Evolutionary conservation across 2,888 invertebrate species (phyloP), one percentile per base, ranked within the genome.

Genomic region (Thereva nobilitata): DNA sequence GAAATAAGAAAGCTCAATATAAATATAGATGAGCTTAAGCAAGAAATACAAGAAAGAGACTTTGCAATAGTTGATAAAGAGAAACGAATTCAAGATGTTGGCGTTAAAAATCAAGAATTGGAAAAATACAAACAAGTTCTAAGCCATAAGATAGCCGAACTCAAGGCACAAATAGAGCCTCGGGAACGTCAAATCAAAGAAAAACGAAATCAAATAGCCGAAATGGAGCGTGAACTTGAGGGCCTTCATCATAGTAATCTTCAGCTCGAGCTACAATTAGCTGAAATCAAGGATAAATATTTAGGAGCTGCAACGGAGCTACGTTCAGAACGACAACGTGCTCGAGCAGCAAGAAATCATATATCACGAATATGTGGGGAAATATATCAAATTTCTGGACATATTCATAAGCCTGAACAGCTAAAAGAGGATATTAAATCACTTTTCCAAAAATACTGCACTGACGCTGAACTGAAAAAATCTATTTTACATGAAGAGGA

Each of bases 81-180:
- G 78, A 90, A 89, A 74, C 84, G 89, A 70, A 92, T 95, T 72
- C 89, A 88, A 73, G 93, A 93, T 72, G 79, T 95, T 67, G 91
- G 93, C 77, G 87, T 89, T 71, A 92, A 89, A 76, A 95, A 92
- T 76, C 89, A 90, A 75, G 95, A 95, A 76, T 80, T 96, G 70
- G 94, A 96, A 76, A 96, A 95, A 78, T 93, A 91, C 78, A 94
- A 93, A 77, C 94, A 93, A 78, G 93, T 95, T 1, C 82, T 95
- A 41, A 92, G 92, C 75, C 93, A 93, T 77, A 94, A 94, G 80
- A 93, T 96, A 68, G 88, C 89, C 40, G 95, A 96, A 75, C 79
- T 95, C 34, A 91, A 92, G 78, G 88, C 88, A 75, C 89, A 90
- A 82, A 92, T 96, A 75, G 92, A 93, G 76, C 95, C 95, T 1